phyloP scores from a whole-genome alignment of 2,888 invertebrate species.

The Tanaodytes sp. region DNA sequence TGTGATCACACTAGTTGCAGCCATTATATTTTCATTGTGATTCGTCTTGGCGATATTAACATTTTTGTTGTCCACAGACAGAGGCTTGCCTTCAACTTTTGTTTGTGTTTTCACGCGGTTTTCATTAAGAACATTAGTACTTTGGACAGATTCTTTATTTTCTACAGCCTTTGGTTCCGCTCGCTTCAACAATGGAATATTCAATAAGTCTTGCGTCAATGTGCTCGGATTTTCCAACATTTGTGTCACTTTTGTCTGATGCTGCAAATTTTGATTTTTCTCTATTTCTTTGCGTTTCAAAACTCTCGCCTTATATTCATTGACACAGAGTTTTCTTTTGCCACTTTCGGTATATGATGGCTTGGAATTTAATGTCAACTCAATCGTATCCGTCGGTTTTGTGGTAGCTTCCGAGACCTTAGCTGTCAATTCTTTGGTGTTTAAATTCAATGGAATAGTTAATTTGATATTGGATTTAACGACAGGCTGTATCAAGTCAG shows the following conservation, averaged over 20 bases:
- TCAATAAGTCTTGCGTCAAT: constrained; percentile 58
- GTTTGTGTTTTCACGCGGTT: neutral
- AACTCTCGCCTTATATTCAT: constrained; percentile 65
- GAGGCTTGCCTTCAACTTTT: no score
- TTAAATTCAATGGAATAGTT: constrained; percentile 14
- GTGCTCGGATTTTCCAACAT: constrained; percentile 54
- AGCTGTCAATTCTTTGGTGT: neutral
- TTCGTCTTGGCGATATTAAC: no score
- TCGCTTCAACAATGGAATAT: constrained; percentile 56
- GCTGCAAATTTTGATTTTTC: constrained; percentile 40
- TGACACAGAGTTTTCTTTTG: constrained; percentile 60
- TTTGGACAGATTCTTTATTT: neutral
- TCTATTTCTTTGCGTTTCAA: constrained; percentile 58
- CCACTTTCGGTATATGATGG: constrained; percentile 37
- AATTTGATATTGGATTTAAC: constrained; percentile 32
- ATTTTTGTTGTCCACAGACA: no score
- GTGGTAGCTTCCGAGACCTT: neutral
- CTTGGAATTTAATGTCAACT: constrained; percentile 22
- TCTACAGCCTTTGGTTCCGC: constrained; percentile 3
- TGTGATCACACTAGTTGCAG: no score
- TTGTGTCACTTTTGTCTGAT: constrained; percentile 38
- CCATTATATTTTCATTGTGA: no score
- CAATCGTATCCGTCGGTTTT: neutral
- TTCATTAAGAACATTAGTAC: neutral
- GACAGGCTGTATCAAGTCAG: constrained; percentile 3